Conservation (phyloP, 2,113 vertebrate species). For the Rattus norvegicus region DNA sequence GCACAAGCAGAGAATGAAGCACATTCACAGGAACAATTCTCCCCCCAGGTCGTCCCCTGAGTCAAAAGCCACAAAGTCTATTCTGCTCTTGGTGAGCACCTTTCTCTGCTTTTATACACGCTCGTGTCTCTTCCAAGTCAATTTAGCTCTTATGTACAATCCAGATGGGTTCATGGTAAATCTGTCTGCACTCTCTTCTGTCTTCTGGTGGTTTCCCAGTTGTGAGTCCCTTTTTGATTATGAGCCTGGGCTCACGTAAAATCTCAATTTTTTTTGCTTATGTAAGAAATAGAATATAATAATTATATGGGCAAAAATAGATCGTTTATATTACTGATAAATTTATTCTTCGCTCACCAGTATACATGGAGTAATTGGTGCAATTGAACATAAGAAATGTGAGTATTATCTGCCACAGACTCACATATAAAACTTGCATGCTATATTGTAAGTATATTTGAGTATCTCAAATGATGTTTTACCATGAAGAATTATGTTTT, state of each 20-base stretch:
- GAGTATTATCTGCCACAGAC: neutral
- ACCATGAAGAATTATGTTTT: too few species aligned
- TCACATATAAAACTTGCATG: neutral
- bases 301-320: neutral
- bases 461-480: too few species aligned
- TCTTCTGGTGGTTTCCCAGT: neutral
- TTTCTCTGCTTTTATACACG: neutral
- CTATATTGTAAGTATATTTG: too few species aligned
- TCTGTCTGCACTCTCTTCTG: too few species aligned
- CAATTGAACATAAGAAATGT: neutral
- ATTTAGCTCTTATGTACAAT: neutral
- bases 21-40: neutral
- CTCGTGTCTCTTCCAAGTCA: neutral
- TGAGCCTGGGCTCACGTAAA: neutral
- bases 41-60: neutral
- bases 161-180: neutral
- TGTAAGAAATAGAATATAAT: neutral
- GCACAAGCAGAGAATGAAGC: neutral
- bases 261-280: too few species aligned
- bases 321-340: neutral
- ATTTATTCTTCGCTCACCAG: neutral
- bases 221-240: neutral
- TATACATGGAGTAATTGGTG: neutral
- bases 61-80: neutral
- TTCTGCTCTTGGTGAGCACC: neutral